Conservation (phyloP, 2,888 invertebrate genomes). For the Agonopterix subpropinquella region DNA sequence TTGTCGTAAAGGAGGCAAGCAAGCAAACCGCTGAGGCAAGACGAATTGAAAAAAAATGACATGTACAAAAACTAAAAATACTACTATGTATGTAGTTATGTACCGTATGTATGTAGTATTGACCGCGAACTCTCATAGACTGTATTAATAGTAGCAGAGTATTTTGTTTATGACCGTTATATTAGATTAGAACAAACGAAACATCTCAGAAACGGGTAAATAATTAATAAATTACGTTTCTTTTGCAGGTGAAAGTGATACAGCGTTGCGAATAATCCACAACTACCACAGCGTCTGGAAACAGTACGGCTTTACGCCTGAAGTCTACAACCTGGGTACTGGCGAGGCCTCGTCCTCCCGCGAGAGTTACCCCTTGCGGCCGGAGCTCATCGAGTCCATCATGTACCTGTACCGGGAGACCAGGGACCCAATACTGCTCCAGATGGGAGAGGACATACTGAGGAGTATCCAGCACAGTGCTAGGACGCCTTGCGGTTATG, state of each 20-base stretch:
- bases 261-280: constrained; percentile 94
- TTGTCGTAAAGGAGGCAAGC: too few species aligned
- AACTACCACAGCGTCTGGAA: constrained; percentile 98
- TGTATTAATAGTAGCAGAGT: too few species aligned
- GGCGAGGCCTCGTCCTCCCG: constrained; percentile 89
- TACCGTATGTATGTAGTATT: too few species aligned
- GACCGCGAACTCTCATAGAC: too few species aligned
- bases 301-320: constrained; percentile 98
- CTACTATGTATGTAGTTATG: too few species aligned
- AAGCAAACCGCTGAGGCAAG: too few species aligned
- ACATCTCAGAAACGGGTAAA: too few species aligned
- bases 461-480: constrained; percentile 96
- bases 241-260: constrained; percentile 85
- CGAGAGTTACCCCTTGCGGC: constrained; percentile 94
- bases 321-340: constrained; percentile 96
- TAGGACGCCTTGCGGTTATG: constrained; percentile 96
- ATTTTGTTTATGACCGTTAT: too few species aligned
- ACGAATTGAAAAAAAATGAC: too few species aligned
- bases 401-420: constrained; percentile 98
- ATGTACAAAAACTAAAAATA: too few species aligned
- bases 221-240: too few species aligned
- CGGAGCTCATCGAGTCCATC: constrained; percentile 96
- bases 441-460: constrained; percentile 95
- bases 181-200: too few species aligned
- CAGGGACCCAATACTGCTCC: constrained; percentile 92